Evolutionary conservation across 2,888 invertebrate species (phyloP).

Genomic region (Xylota segnis): DNA sequence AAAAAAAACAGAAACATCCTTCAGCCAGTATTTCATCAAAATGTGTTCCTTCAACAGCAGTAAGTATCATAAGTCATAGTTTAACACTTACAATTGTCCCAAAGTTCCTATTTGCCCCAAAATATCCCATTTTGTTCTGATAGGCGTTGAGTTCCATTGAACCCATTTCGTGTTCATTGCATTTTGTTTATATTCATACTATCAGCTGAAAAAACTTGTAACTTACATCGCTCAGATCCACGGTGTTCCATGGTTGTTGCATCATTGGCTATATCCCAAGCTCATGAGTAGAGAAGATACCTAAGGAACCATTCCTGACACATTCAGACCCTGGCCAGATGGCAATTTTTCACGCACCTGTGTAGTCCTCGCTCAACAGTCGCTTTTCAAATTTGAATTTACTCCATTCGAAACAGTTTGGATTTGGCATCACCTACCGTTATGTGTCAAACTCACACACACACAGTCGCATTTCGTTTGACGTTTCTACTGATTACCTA

Average conservation of each 20-base stretch:
- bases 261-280: too few species aligned
- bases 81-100: not conserved
- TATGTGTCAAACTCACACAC: not conserved
- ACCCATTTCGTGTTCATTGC: not conserved
- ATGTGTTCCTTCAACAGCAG: not conserved
- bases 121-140: not conserved
- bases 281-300: too few species aligned
- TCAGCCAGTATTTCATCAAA: not conserved
- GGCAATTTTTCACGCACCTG: too few species aligned
- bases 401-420: not conserved
- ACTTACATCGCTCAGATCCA: too few species aligned
- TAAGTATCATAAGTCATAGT: constrained; percentile 14
- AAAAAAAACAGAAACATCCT: not conserved
- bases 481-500: not conserved
- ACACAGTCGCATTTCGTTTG: not conserved
- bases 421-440: constrained; percentile 5
- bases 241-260: too few species aligned
- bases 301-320: too few species aligned
- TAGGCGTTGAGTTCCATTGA: not conserved
- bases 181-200: not conserved
- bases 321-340: too few species aligned
- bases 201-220: too few species aligned
- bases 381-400: not conserved
- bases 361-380: too few species aligned
- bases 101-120: not conserved